A percentile compares a stretch with the other conserved stretches of the same genome.
These are phyloP conservation scores for Pollenia amentaria DNA, from an alignment of 2,888 invertebrate species.

Conservation along the genomic window DNA sequence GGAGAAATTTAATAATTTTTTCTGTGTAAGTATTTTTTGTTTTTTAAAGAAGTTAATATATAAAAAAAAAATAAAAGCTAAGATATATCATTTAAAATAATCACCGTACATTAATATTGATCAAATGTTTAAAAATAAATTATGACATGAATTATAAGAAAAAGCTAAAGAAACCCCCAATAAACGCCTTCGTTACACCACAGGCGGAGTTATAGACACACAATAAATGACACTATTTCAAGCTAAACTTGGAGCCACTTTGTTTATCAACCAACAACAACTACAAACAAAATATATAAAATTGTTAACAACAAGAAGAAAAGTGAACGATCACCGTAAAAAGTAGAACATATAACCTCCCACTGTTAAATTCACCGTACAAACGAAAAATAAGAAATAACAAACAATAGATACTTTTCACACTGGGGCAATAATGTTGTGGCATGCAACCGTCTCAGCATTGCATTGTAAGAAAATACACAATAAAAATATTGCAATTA, in stretches of 20 bases:
- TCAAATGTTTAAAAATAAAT: constrained; percentile 45
- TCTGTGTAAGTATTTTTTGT: too few species aligned
- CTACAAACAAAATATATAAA: constrained; percentile 2
- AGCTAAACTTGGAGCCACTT: constrained; percentile 35
- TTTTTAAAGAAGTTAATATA: too few species aligned
- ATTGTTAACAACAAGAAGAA: constrained; percentile 18
- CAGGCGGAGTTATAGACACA: constrained; percentile 30
- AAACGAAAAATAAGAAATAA: constrained; percentile 27
- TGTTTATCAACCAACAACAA: constrained; percentile 27
- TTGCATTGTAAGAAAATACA: not conserved
- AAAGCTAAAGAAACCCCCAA: constrained; percentile 1
- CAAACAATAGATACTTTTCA: constrained; percentile 44
- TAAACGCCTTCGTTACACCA: constrained; percentile 49
- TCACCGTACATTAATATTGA: constrained; percentile 38
- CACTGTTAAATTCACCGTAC: constrained; percentile 47
- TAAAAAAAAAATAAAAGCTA: not conserved
- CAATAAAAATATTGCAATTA: constrained; percentile 26
- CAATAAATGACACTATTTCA: constrained; percentile 23
- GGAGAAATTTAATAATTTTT: too few species aligned
- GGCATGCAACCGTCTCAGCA: constrained; percentile 52
- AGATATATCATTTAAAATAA: constrained; percentile 4
- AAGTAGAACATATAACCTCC: constrained; percentile 70
- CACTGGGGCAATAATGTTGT: constrained; percentile 40
- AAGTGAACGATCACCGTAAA: constrained; percentile 27
- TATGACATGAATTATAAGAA: constrained; percentile 34